These are phyloP conservation scores for Idaea dimidiata DNA, from an alignment of 2,888 invertebrate genomes.

Conservation along the genomic window DNA sequence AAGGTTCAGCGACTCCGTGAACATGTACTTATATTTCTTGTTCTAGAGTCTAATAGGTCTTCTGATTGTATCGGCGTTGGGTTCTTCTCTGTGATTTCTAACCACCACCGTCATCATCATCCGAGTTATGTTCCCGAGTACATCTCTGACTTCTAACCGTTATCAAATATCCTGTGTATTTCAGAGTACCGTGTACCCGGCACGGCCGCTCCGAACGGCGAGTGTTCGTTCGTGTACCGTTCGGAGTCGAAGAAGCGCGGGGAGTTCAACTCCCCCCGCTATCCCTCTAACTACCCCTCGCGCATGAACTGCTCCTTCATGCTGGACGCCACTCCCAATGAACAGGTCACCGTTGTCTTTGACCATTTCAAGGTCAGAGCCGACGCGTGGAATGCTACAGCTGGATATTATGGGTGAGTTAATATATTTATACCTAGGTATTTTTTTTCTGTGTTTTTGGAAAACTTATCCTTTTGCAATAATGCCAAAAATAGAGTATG, in stretches of 20 bases:
- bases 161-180: slow-evolving; percentile 20
- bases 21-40: no score
- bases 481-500: no score
- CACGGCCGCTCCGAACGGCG: slow-evolving; percentile 94
- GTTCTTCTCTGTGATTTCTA: no score
- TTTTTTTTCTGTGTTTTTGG: neutral
- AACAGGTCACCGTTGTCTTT: slow-evolving; percentile 94
- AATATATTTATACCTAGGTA: neutral
- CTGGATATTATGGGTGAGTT: slow-evolving; percentile 70
- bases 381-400: slow-evolving; percentile 88
- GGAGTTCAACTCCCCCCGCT: slow-evolving; percentile 97
- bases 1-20: no score
- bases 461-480: neutral
- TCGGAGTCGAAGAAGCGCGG: slow-evolving; percentile 93
- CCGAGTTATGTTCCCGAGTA: no score
- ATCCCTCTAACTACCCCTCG: slow-evolving; percentile 98
- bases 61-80: no score
- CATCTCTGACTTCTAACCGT: no score
- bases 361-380: slow-evolving; percentile 95
- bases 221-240: slow-evolving; percentile 94
- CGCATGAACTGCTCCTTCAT: slow-evolving; percentile 96
- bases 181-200: slow-evolving; percentile 96
- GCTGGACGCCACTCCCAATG: slow-evolving; percentile 91
- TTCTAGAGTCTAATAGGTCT: no score
- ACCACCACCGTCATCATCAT: no score